phyloP scores from a whole-genome alignment of 2,797 vertebrate genomes.

The Melanotaenia parkinsoni region DNA sequence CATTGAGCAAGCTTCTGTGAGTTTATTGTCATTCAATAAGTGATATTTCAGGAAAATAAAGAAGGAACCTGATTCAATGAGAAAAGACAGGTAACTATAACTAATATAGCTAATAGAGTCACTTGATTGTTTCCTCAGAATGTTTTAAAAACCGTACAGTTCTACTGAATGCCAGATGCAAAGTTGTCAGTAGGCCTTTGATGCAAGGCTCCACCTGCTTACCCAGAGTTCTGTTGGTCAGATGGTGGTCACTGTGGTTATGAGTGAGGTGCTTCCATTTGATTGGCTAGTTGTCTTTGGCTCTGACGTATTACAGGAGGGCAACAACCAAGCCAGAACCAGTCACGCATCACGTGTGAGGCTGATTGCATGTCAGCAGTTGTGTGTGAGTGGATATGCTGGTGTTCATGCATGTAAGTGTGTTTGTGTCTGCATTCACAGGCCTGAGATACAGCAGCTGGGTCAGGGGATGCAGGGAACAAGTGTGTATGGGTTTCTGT shows the following conservation, averaged over 20 bases:
- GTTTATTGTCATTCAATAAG: not conserved
- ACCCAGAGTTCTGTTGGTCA: slow-evolving; percentile 42
- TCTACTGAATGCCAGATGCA: not conserved
- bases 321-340: slow-evolving; percentile 38
- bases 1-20: not conserved
- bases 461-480: slow-evolving; percentile 6
- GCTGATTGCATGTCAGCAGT: slow-evolving; percentile 15
- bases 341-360: slow-evolving; percentile 12
- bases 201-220: slow-evolving; percentile 36
- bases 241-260: slow-evolving; percentile 42
- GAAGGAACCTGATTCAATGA: not conserved
- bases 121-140: not conserved
- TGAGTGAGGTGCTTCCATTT: slow-evolving; percentile 34
- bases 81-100: not conserved
- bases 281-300: slow-evolving; percentile 52
- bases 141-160: not conserved
- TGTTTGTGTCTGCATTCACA: slow-evolving; percentile 51
- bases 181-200: slow-evolving; percentile 22
- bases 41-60: not conserved
- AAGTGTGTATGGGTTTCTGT: slow-evolving; percentile 5
- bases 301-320: slow-evolving; percentile 42
- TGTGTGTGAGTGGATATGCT: slow-evolving; percentile 17
- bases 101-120: not conserved
- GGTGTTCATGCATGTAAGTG: slow-evolving; percentile 7
- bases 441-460: slow-evolving; percentile 39